Evolutionary conservation across 1,140 invertebrate species (phyloP), one percentile per base, ranked within the genome.

Genomic region (Orchesella cincta): DNA sequence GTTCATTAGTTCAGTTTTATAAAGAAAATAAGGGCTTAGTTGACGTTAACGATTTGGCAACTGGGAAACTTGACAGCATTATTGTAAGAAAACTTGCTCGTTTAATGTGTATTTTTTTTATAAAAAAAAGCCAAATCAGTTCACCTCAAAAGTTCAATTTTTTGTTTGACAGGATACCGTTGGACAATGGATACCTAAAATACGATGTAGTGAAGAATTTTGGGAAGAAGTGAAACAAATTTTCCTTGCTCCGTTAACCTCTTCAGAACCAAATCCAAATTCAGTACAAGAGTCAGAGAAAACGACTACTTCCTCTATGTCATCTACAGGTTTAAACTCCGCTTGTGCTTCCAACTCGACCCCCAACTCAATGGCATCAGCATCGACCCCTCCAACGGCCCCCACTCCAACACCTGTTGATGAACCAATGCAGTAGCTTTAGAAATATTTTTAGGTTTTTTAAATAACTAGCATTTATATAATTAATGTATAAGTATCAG

Each of bases 1-100:
- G 35, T 14, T 23, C 67, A 8, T 46, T 82, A 36, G 23, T 82
- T 28, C 57, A 82, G 26, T 82, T 78, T 78, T 82, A 82, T 62
- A 82, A 79, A 36, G 64, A 76, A 73, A 76, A 74, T 33, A 82
- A 80, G 52, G 57, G 67, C 18, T 20, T 79, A 3, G 54, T 82
- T 1, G 81, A 82, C 33, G 28, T 80, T 18, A 80, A 79, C 64
- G 81, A 82, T 57, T 20, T 80, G 29, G 26, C 73, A n/a, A 64
- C 35, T 62, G 81, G 70, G 23, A 79, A 62, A 51, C 73, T 78
- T 29, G 77, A 79, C n/a, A 76, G 76, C 73, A 57, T 73, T 74
- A 35, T 33, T 46, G 31, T 31, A 33, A 52, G 29, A 14, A 29
- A n/a, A 28, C 23, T 14, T 14, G 26, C 14, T 57, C 5, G 33